These are phyloP conservation scores for Harpagoxenus sublaevis DNA, from an alignment of 2,888 invertebrate genomes.

Conservation along the genomic window DNA sequence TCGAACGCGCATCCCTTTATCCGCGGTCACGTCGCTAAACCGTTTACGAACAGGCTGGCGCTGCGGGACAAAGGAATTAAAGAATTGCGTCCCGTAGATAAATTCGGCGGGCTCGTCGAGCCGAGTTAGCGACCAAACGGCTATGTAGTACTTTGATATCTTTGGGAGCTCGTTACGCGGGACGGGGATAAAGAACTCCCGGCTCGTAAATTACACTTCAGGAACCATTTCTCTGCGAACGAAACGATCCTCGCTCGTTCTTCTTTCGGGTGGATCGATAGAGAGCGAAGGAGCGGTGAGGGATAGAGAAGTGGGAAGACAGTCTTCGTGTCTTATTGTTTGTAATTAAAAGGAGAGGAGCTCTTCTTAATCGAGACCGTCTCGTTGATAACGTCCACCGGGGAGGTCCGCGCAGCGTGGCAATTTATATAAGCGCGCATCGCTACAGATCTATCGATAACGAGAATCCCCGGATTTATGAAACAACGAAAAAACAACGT, in stretches of 20 bases:
- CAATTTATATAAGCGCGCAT: slow-evolving; percentile 48
- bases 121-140: slow-evolving; percentile 60
- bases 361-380: slow-evolving; percentile 60
- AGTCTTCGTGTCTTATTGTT: slow-evolving; percentile 51
- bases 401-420: slow-evolving; percentile 38
- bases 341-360: slow-evolving; percentile 63
- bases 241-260: slow-evolving; percentile 42
- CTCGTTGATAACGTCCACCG: slow-evolving; percentile 55
- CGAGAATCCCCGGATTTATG: slow-evolving; percentile 76
- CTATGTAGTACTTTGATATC: slow-evolving; percentile 60
- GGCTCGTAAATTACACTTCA: slow-evolving; percentile 64
- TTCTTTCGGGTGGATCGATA: slow-evolving; percentile 30
- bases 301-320: slow-evolving; percentile 4
- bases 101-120: slow-evolving; percentile 46
- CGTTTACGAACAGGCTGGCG: slow-evolving; percentile 44
- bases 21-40: slow-evolving; percentile 32
- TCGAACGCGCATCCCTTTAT: slow-evolving; percentile 26
- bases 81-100: slow-evolving; percentile 53
- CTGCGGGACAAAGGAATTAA: slow-evolving; percentile 35
- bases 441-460: slow-evolving; percentile 76
- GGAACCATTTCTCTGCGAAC: slow-evolving; percentile 54
- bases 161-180: slow-evolving; percentile 65
- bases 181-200: slow-evolving; percentile 63
- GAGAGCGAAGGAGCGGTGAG: not conserved
- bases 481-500: slow-evolving; percentile 72